Base-by-base conservation (phyloP, 2,797 vertebrate species). In the Sebastes elongatus region DNA sequence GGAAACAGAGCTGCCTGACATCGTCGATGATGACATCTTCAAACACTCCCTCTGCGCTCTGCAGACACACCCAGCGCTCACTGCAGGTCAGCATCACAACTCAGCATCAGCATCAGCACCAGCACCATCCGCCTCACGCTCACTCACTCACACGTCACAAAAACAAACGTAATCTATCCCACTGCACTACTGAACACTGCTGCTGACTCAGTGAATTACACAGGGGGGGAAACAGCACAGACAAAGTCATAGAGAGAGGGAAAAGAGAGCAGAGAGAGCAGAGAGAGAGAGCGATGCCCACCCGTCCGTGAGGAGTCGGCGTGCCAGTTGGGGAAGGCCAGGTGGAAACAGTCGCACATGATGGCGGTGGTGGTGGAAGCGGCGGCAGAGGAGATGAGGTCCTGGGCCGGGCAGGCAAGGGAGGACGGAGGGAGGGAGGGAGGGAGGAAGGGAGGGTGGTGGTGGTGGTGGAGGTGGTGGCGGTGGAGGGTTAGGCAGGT, bases 261-360 rank as follows among this genome's bases (percentile, higher is more conserved):
- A 86, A 87, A 84, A 85, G 35, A 80, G 85, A 81, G 46, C 27
- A 63, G 23, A 73, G 32, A 32, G 28, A 30, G 30, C 30, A 33
- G 33, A 35, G 33, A 11, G 71, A 80, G 71, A 79, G 92, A 92
- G 70, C 23, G 93, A 90, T 91, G 96, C 98, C 96, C 97, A 98
- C 98, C 97, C 91, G 97, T 96, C 95, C 97, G 97, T 88, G 98
- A 97, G 85, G 97, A 95, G 95, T 96, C 97, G 78, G 96, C 97
- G 84, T 97, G 96, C 98, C 98, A 99, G 97, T 98, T 97, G 92
- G 98, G 98, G 95, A 99, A 98, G 87, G 98, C 97, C 94, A 98
- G 94, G 93, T 99, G 98, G 95, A 99, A 99, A 93, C 98, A 99
- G 97, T 99, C 98, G 88, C 98, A 99, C 98, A 99, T 99, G 95